Conservation (phyloP, 2,113 vertebrate species). For the Agelaius phoeniceus region DNA sequence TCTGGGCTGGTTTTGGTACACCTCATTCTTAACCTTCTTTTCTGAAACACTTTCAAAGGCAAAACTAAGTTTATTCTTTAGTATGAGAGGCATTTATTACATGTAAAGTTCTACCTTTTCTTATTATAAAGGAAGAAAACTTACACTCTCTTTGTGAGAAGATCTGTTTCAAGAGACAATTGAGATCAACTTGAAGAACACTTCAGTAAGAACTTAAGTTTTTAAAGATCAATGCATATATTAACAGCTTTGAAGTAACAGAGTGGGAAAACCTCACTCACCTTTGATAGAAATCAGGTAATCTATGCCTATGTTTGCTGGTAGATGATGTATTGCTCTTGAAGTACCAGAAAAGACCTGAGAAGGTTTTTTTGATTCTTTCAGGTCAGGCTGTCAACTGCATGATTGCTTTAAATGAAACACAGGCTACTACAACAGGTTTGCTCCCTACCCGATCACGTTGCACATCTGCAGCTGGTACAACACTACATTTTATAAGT, state of each 20-base stretch:
- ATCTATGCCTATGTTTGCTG: neutral
- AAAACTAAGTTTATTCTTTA: neutral
- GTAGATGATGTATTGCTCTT: conserved; percentile 35
- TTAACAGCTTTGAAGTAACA: neutral
- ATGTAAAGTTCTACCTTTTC: neutral
- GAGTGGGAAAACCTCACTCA: conserved; percentile 59
- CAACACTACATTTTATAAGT: neutral
- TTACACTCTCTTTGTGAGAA: neutral
- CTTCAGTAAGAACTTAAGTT: neutral
- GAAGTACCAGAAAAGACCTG: conserved; percentile 1
- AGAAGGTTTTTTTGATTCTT: neutral
- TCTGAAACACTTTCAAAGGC: neutral
- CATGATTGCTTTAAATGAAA: neutral
- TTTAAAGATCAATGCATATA: neutral
- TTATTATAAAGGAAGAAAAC: neutral
- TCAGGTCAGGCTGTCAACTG: conserved; percentile 14
- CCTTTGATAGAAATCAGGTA: conserved; percentile 46
- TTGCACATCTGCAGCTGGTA: conserved; percentile 37
- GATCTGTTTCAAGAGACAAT: conserved; percentile 32
- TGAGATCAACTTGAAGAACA: conserved; percentile 31
- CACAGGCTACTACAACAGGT: neutral
- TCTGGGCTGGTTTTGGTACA: neutral
- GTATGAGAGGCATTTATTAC: neutral
- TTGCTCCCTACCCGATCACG: neutral
- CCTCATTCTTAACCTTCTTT: neutral